Conservation (phyloP, 2,888 invertebrate species). For the Podabrus alpinus region DNA sequence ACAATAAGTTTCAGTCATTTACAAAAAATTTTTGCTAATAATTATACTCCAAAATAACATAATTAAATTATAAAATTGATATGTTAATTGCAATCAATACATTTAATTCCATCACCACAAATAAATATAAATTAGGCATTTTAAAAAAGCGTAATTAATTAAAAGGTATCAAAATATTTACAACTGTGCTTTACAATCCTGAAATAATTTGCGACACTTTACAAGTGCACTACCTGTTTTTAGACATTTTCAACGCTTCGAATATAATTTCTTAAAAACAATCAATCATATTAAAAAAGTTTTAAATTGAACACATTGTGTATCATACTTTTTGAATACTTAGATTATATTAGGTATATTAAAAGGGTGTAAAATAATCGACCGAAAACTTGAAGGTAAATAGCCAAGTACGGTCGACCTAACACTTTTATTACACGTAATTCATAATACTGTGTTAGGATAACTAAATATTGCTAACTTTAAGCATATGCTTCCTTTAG, state of each 20-base stretch:
- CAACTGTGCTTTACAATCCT: background rate
- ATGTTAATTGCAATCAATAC: background rate
- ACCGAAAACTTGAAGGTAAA: background rate
- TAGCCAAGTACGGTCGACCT: background rate
- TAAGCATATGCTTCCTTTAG: background rate
- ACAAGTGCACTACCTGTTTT: background rate
- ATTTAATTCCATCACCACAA: slow-evolving; percentile 26
- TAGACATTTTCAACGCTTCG: background rate
- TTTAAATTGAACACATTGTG: slow-evolving; percentile 27
- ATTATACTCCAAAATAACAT: background rate
- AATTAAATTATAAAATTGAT: slow-evolving; percentile 8
- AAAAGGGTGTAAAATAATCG: slow-evolving; percentile 12
- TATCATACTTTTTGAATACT: slow-evolving; percentile 26
- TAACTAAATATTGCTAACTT: background rate
- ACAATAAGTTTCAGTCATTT: slow-evolving; percentile 23
- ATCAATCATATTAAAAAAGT: slow-evolving; percentile 7
- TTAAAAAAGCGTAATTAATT: slow-evolving; percentile 14
- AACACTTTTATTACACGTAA: background rate
- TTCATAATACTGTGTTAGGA: background rate
- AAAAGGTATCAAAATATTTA: background rate
- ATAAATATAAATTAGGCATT: slow-evolving; percentile 23
- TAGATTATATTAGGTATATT: slow-evolving; percentile 7
- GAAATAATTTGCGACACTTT: background rate
- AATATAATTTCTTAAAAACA: slow-evolving; percentile 12
- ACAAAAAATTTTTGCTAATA: slow-evolving; percentile 7